Evolutionary conservation across 2,113 vertebrate genomes (phyloP).

Genomic region (Alces alces): DNA sequence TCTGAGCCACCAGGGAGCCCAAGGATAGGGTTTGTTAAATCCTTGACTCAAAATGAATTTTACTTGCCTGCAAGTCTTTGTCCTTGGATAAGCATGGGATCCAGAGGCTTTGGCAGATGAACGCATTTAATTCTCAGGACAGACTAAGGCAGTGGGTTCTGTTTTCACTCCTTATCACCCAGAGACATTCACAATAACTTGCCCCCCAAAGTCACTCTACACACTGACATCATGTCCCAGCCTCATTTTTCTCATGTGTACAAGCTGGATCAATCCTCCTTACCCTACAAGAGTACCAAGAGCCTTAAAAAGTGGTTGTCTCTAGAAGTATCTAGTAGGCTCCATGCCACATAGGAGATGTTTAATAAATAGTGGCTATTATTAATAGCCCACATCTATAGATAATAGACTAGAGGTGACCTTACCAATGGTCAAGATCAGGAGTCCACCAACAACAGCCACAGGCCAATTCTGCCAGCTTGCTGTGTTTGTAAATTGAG

Average conservation of each 20-base stretch:
- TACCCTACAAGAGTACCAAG: rapidly evolving
- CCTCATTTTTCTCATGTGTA: neutral
- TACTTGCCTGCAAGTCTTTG: neutral
- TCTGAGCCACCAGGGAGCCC: neutral
- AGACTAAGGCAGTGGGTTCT: neutral
- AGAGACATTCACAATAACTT: neutral
- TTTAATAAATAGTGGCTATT: neutral
- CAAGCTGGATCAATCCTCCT: neutral
- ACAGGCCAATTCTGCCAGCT: neutral
- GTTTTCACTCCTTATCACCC: no score
- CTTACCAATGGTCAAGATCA: neutral
- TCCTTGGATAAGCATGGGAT: neutral
- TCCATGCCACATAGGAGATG: neutral
- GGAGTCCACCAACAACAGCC: neutral
- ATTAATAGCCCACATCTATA: neutral
- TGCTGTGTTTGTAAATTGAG: neutral
- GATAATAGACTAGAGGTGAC: neutral
- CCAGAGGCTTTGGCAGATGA: neutral
- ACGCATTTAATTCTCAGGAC: no score
- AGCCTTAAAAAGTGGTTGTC: neutral
- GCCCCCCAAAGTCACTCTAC: neutral
- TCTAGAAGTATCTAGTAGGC: neutral
- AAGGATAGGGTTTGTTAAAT: neutral
- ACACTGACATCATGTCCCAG: neutral
- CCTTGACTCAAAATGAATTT: neutral